A percentile compares a stretch with the other conserved stretches of the same genome.
These are phyloP conservation scores for Lapara coniferarum DNA, from an alignment of 2,888 invertebrate species.

Conservation along the genomic window DNA sequence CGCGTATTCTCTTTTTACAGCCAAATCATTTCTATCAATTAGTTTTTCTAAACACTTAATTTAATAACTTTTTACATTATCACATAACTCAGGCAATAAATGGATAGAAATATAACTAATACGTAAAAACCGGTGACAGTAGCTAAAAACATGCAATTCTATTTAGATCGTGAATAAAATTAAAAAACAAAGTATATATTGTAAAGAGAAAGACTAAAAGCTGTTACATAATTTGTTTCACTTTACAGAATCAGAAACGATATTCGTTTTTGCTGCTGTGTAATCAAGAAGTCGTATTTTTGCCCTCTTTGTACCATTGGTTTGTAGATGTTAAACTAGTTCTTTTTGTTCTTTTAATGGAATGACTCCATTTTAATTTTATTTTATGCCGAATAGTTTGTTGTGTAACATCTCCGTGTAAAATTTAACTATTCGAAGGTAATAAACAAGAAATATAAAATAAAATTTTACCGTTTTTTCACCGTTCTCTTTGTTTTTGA, in stretches of 20 bases:
- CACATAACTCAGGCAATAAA: too few species aligned
- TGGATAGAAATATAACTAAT: background rate
- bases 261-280: slow-evolving; percentile 13
- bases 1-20: too few species aligned
- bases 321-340: background rate
- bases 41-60: too few species aligned
- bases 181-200: background rate
- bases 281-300: slow-evolving; percentile 19
- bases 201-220: slow-evolving; percentile 11
- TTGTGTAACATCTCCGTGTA: background rate
- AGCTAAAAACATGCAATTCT: background rate
- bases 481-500: too few species aligned
- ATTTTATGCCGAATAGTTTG: background rate
- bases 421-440: too few species aligned
- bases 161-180: background rate
- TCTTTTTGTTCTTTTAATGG: background rate
- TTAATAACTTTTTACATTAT: too few species aligned
- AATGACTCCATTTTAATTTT: background rate
- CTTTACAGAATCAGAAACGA: slow-evolving; percentile 10
- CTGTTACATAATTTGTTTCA: slow-evolving; percentile 16
- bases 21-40: too few species aligned
- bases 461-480: too few species aligned
- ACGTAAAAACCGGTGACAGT: background rate
- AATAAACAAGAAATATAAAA: too few species aligned
- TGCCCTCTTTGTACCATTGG: slow-evolving; percentile 1